Evolutionary conservation across 23 tunicate species (phyloP).

Genomic region (Botrylloides violaceus): DNA sequence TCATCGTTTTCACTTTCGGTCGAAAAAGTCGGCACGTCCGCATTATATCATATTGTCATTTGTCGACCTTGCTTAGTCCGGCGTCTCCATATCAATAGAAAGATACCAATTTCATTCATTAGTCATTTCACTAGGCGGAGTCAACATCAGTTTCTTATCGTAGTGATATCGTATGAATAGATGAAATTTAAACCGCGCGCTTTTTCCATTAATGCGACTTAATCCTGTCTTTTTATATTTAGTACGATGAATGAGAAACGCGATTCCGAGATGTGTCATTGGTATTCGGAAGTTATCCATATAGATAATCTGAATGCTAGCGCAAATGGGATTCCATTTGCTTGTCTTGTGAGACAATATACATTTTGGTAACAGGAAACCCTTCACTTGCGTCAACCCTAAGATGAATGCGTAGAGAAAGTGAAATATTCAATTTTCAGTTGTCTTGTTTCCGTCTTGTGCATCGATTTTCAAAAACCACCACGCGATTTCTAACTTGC

Average conservation of each 20-base stretch:
- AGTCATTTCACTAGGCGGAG: background rate
- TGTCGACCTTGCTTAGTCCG: too few species aligned
- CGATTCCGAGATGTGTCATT: slow-evolving; percentile 1
- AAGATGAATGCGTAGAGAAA: background rate
- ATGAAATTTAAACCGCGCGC: background rate
- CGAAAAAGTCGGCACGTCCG: too few species aligned
- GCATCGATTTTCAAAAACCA: background rate
- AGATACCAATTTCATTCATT: background rate
- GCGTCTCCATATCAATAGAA: too few species aligned
- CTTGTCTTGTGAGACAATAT: background rate
- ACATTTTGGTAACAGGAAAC: background rate
- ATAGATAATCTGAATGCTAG: background rate
- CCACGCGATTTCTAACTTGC: background rate
- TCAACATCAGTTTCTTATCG: background rate
- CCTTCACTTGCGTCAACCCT: background rate
- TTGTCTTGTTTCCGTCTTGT: background rate
- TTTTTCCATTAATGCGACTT: background rate
- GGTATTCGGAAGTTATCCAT: background rate
- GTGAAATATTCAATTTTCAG: background rate
- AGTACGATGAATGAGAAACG: background rate
- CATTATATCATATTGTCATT: too few species aligned
- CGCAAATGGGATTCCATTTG: background rate
- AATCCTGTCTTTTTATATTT: background rate
- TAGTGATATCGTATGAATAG: slow-evolving; percentile 1
- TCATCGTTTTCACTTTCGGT: too few species aligned